A percentile compares a stretch with the other conserved stretches of the same genome.
phyloP scores from a whole-genome alignment of 2,113 vertebrate species.

The Xiphophorus maculatus region DNA sequence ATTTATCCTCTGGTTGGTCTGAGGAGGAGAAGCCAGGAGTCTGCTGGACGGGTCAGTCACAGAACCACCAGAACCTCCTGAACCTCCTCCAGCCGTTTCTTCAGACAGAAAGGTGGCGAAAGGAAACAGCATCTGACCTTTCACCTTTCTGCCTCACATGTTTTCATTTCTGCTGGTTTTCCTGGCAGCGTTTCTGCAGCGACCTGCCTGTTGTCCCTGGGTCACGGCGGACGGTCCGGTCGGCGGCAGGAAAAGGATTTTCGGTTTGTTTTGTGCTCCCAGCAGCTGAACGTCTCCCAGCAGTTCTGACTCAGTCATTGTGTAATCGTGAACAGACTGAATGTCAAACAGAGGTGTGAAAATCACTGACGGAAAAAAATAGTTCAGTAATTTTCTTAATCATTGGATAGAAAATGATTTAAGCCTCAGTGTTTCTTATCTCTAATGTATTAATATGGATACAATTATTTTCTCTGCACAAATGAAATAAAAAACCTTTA shows the following conservation, averaged over 20 bases:
- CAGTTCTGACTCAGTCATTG: not conserved
- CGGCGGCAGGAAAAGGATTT: not conserved
- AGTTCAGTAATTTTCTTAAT: not conserved
- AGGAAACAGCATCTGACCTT: slow-evolving; percentile 13
- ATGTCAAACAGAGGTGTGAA: slow-evolving; percentile 14
- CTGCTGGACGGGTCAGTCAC: not conserved
- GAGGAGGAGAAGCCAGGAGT: slow-evolving; percentile 7
- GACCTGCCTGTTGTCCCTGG: too few species aligned
- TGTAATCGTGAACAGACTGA: slow-evolving; percentile 1
- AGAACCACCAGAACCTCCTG: not conserved
- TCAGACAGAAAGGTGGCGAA: slow-evolving; percentile 12
- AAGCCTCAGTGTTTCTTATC: not conserved
- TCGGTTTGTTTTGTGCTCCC: not conserved
- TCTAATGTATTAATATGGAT: not conserved
- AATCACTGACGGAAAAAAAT: not conserved
- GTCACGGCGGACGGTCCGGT: too few species aligned
- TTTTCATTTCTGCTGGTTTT: not conserved
- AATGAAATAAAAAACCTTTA: not conserved
- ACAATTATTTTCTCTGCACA: not conserved
- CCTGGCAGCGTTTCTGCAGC: not conserved
- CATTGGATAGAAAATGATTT: not conserved
- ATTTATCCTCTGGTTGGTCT: slow-evolving; percentile 30
- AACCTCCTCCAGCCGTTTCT: too few species aligned
- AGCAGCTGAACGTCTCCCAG: not conserved
- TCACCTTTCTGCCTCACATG: not conserved